Conservation (phyloP, 2,113 vertebrate genomes). For the Clarias macrocephalus region DNA sequence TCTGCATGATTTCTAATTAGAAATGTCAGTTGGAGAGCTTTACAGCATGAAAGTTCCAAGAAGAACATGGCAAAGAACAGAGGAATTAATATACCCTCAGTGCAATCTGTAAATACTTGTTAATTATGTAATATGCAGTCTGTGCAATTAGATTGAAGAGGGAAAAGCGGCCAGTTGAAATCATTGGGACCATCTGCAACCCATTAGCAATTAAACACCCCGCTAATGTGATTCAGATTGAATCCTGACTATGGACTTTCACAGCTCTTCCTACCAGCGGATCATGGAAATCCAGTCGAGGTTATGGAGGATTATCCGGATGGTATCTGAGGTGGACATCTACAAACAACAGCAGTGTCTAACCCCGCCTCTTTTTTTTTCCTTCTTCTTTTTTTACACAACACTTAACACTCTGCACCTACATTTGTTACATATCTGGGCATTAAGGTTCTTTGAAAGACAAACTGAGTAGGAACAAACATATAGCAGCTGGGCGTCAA, state of each 20-base stretch:
- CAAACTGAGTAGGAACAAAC: constrained; percentile 8
- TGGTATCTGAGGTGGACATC: constrained; percentile 29
- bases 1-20: constrained; percentile 20
- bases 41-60: not conserved
- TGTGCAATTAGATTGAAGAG: constrained; percentile 33
- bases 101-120: constrained; percentile 43
- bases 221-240: constrained; percentile 46
- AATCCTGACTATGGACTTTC: constrained; percentile 46
- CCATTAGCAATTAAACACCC: constrained; percentile 40
- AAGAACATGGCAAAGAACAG: constrained; percentile 22
- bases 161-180: constrained; percentile 27
- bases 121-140: constrained; percentile 43
- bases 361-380: not conserved
- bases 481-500: not conserved
- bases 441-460: not conserved
- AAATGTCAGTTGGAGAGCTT: constrained; percentile 18
- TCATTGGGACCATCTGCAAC: constrained; percentile 40
- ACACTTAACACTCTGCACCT: constrained; percentile 12
- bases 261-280: constrained; percentile 34
- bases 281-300: constrained; percentile 35
- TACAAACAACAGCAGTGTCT: constrained; percentile 18
- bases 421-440: constrained; percentile 23
- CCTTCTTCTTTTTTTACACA: not conserved
- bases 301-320: constrained; percentile 39
- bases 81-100: constrained; percentile 15